Evolutionary conservation across 2,797 vertebrate species (phyloP), one percentile per base, ranked within the genome.

Genomic region (Paramormyrops hopkinsi): DNA sequence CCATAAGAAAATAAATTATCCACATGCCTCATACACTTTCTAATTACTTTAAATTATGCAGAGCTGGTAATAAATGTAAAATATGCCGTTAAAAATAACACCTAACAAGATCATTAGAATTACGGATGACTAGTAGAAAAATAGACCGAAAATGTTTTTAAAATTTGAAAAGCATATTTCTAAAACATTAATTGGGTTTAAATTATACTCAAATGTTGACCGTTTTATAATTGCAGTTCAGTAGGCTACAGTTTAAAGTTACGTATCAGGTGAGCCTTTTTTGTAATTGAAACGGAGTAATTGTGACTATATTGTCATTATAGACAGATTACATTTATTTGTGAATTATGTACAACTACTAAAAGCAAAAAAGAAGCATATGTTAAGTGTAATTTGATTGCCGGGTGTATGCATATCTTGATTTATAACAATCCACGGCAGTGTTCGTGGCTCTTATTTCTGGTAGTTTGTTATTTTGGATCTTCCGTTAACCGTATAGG

Each of bases 391-490:
- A 44, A 19, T 19, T 46, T 82, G 76, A 46, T 82, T 82, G 17
- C 76, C 17, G 7, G 37, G 76, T n/a, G 76, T 82, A 46, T 82
- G 2, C 76, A 82, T 79, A 79, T 82, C 17, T 46, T 46, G 76
- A 82, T 82, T 82, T 82, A 82, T n/a, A 82, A 46, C 2, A 46
- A 46, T 82, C 33, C 41, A 44, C 76, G 7, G 76, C 76, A 82
- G 19, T 44, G 76, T 44, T 6, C 76, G 17, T 46, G 37, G 76
- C 41, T 44, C 41, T 82, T 41, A n/a, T 82, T 46, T 82, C 76
- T 82, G 76, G 76, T 82, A 82, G 41, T 46, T 82, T 82, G 76
- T 82, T 82, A 82, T 82, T 82, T 82, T 82, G 76, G 14, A 41
- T 46, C 76, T 82, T 82, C 41, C 41, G 76, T 82, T 82, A 46